These are phyloP conservation scores for Odontamblyopus lacepedii DNA, from an alignment of 2,797 vertebrate genomes.

Conservation along the genomic window DNA sequence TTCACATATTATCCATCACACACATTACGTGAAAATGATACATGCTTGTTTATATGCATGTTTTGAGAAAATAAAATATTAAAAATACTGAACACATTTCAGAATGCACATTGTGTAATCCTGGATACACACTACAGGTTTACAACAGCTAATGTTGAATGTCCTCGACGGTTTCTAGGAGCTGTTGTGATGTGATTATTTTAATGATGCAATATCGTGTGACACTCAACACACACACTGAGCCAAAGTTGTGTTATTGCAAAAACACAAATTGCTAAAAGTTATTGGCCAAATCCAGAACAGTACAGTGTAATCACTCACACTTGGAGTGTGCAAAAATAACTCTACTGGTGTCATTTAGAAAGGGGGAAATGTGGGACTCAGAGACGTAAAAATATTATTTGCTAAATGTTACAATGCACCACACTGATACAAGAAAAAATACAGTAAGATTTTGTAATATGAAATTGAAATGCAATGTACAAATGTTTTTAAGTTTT, in stretches of 20 bases:
- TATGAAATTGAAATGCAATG: background rate
- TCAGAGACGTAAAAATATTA: background rate
- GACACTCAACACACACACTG: background rate
- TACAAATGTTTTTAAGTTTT: no score
- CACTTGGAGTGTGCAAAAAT: background rate
- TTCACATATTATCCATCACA: background rate
- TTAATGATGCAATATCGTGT: background rate
- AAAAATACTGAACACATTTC: background rate
- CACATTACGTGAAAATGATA: background rate
- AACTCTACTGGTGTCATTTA: background rate
- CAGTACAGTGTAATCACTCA: background rate
- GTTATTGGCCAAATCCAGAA: background rate
- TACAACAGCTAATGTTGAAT: background rate
- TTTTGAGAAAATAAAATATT: background rate
- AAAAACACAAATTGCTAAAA: background rate
- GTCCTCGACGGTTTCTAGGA: background rate
- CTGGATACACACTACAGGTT: background rate
- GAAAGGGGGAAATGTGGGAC: background rate
- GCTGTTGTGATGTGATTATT: background rate
- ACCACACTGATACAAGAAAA: background rate
- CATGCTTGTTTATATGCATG: background rate
- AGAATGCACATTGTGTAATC: background rate
- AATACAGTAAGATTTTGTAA: background rate
- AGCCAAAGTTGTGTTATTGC: background rate
- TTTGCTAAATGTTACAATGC: background rate